phyloP scores from a whole-genome alignment of 2,797 vertebrate genomes.

The Hipposideros larvatus region DNA sequence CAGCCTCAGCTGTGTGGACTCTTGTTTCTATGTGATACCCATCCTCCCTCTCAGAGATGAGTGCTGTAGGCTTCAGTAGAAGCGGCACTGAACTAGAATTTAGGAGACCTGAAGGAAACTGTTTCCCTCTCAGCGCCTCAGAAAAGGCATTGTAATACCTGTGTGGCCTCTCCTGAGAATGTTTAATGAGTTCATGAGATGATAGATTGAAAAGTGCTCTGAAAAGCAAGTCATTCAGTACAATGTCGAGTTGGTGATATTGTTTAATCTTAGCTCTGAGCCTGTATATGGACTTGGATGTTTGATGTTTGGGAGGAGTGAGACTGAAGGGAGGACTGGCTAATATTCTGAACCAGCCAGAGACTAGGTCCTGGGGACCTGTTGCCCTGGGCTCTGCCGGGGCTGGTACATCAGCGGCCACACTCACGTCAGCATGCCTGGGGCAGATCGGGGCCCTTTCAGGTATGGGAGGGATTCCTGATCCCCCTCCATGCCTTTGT shows the following conservation, averaged over 20 bases:
- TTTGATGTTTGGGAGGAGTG: slow-evolving; percentile 28
- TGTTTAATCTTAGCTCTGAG: slow-evolving; percentile 43
- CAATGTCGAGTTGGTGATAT: not conserved
- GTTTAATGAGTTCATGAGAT: not conserved
- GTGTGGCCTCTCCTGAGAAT: not conserved
- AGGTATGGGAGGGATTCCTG: not conserved
- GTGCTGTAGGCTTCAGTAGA: not conserved
- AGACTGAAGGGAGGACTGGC: not conserved
- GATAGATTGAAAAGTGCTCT: not conserved
- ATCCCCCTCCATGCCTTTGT: not conserved
- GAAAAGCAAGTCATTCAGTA: not conserved
- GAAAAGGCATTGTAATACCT: not conserved
- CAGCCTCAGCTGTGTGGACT: not conserved
- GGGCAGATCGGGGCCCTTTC: not conserved
- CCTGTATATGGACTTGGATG: not conserved
- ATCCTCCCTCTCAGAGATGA: not conserved
- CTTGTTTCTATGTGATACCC: not conserved
- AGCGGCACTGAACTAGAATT: not conserved
- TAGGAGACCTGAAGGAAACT: not conserved
- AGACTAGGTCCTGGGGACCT: not conserved
- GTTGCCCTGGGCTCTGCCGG: not conserved
- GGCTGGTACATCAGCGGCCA: not conserved
- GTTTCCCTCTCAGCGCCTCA: not conserved
- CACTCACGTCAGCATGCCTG: not conserved
- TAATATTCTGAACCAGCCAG: not conserved